Evolutionary conservation across 2,797 vertebrate genomes (phyloP), one percentile per base, ranked within the genome.

Genomic region (Melanotaenia maccullochi): DNA sequence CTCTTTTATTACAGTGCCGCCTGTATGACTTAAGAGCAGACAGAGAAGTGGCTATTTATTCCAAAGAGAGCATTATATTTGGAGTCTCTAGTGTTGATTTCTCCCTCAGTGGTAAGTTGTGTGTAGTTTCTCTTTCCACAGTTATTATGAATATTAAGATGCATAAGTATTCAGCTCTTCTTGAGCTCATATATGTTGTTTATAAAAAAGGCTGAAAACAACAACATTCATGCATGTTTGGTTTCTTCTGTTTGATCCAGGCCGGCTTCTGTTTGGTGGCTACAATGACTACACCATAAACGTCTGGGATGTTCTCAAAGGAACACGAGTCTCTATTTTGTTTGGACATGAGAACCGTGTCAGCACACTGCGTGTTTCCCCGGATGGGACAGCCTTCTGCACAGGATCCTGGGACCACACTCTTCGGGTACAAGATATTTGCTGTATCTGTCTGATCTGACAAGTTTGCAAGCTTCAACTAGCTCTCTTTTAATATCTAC

Each of bases 211-310:
- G 6, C 42, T 60, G 20, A 30, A 56, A 79, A 47, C 5, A 25
- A 51, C 7, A 7, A 47, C 8, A n/a, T 20, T 20, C 16, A 18
- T 44, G 20, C 20, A 20, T 55, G 9, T 32, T 30, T 24, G 22
- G 57, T 24, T 44, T 6, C 32, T 38, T 2, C 13, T 60, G 32
- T 56, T 25, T 25, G 3, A 28, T 32, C n/a, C 63, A 99, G 98
- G 98, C 14, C 96, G 98, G 65, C 88, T 99, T 51, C 91, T 99
- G 24, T 99, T 99, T 76, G 96, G 95, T 0, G 98, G 98, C 51
- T 99, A 99, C 82, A 99, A 99, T 0, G 98, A 99, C 88, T 99
- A 99, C 87, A 99, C 98, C 82, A 99, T 99, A 82, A 99, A 99
- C 0, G 97, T 99, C 57, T 99, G 98, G 98, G 98, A 99, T 24